Evolutionary conservation across 2,888 invertebrate species (phyloP).

Genomic region (Torymus aiolomorphi): DNA sequence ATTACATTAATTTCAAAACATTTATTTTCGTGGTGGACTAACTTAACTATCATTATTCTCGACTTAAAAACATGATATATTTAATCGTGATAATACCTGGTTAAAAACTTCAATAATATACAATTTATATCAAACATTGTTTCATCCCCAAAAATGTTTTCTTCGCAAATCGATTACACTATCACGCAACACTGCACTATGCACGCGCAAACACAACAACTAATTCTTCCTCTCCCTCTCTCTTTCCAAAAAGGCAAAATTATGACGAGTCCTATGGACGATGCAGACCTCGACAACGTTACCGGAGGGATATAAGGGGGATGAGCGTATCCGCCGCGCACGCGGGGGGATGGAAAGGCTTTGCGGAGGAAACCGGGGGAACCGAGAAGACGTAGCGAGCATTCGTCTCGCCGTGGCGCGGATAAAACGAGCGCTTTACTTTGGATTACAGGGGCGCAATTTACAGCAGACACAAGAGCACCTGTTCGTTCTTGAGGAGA

Average conservation of each 20-base stretch:
- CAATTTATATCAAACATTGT: too few species aligned
- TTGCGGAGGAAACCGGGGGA: background rate
- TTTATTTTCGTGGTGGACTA: too few species aligned
- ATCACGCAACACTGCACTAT: too few species aligned
- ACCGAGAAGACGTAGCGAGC: slow-evolving; percentile 71
- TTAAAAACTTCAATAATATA: too few species aligned
- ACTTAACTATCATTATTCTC: too few species aligned
- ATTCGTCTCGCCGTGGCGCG: slow-evolving; percentile 73
- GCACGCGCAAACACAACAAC: too few species aligned
- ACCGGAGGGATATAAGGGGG: background rate
- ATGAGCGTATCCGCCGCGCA: background rate
- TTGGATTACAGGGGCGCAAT: slow-evolving; percentile 75
- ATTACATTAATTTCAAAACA: too few species aligned
- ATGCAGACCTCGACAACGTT: background rate
- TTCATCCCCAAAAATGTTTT: too few species aligned
- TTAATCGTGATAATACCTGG: too few species aligned
- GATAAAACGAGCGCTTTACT: slow-evolving; percentile 76
- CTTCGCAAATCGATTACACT: too few species aligned
- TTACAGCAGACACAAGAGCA: slow-evolving; percentile 74
- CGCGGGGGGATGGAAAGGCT: background rate
- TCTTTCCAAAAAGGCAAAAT: background rate
- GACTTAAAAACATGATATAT: too few species aligned
- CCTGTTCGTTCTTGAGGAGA: slow-evolving; percentile 73
- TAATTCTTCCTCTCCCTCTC: too few species aligned
- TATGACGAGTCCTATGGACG: slow-evolving; percentile 5